Base-by-base conservation (phyloP, 2,113 vertebrate genomes). In the Xiphorhynchus elegans region DNA sequence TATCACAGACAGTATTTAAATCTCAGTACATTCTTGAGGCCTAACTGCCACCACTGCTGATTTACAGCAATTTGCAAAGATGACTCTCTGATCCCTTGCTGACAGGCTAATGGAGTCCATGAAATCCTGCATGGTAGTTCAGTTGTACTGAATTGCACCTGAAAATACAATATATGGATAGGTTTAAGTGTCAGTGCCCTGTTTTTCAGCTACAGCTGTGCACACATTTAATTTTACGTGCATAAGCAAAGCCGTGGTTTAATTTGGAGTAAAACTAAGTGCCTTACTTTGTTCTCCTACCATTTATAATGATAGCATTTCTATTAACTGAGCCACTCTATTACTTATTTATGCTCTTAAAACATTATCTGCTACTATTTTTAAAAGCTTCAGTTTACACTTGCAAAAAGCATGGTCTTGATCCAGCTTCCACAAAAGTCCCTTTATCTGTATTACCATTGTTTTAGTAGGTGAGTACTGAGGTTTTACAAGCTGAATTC, bases 311-410 rank as follows among this genome's bases (percentile, higher is more conserved):
- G 42, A 68, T n/a, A 58, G 4, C 31, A 63, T 82, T 95, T 74
- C 64, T 89, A 24, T 33, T 85, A 88, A 86, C 28, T 62, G 46
- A 80, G 49, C 25, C 13, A 56, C 17, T 55, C 24, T 26, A 70
- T 90, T 84, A 86, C 12, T 93, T 94, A 77, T 89, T 92, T 74
- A 74, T 78, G 52, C 18, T 84, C 79, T 84, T 64, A 88, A 93
- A 85, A 74, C 16, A 29, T 47, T 84, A 33, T 66, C 69, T 56
- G 24, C 37, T 63, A 14, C 76, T 92, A 55, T 86, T 90, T 96
- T 86, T 77, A 52, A 78, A 83, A 74, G 42, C 47, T 74, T 84
- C 26, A 12, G 20, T 67, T 94, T 81, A 81, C 29, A 16, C 16
- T 84, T 31, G 24, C 3, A 59, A 18, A 81, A 84, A 81, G 13